Evolutionary conservation across 2,113 vertebrate genomes (phyloP), one percentile per base, ranked within the genome.

Genomic region (Regulus satrapa): DNA sequence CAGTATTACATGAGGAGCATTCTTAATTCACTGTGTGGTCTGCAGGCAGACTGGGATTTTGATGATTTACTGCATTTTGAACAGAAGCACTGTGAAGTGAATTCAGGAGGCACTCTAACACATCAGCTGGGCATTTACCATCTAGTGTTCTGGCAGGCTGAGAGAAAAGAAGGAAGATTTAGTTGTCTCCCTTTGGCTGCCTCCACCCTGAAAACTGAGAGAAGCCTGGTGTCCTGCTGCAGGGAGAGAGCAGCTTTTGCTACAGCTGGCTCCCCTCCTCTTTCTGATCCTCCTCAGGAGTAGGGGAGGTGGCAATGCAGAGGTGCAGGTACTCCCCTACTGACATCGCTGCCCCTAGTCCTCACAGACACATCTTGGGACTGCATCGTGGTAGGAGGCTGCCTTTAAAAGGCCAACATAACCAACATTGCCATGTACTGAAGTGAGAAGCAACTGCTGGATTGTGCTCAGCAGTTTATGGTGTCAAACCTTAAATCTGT

Each of bases 11-110:
- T 54, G 79, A 88, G 78, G 72, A 92, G 88, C 74, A 82, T 95
- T 94, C 79, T 91, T 94, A 97, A 97, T 97, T 89, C 77, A 85
- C 56, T 77, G n/a, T 89, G 84, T 21, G 3, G 71, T 85, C 79
- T 91, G 76, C 23, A 4, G 84, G 51, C 80, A 86, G 79, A 46
- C 85, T 88, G 75, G 86, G 48, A 48, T 92, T 92, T 88, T 88
- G 86, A 87, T 12, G 1, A 94, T 93, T 89, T 95, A 90, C 62
- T 86, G 77, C 48, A 38, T 77, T 94, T 80, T 76, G 79, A 95
- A 79, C 45, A 74, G 84, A 93, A 88, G 68, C 54, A n/a, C 43
- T 86, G 56, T 52, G 72, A 79, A 85, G 64, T 32, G 69, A 88
- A 84, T 73, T 72, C 82, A 92, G 79, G 46, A 89, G 64, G 29